Percentiles rank a stretch among this genome's conserved stretches.
Conservation (phyloP, 2,113 vertebrate genomes). For the Heterocephalus glaber region DNA sequence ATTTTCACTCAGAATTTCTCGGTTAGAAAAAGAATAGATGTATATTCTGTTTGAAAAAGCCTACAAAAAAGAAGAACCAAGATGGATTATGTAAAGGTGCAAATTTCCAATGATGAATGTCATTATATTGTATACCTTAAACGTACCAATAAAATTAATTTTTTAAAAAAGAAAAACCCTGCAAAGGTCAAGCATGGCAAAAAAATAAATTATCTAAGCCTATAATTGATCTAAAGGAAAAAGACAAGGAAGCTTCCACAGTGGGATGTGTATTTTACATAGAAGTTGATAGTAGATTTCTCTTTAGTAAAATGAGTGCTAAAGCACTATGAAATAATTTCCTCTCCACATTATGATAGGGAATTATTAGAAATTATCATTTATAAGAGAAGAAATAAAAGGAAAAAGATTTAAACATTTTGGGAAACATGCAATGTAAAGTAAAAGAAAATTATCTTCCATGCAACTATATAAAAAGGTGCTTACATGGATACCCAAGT, state of each 20-base stretch:
- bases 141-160: no score
- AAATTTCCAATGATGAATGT: no score
- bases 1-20: background rate
- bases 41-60: background rate
- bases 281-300: background rate
- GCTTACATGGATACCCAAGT: background rate
- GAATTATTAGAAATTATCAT: background rate
- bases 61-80: no score
- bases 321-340: background rate
- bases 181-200: background rate
- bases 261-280: background rate
- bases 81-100: no score
- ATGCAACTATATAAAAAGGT: background rate
- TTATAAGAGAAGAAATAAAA: background rate
- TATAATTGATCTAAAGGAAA: background rate
- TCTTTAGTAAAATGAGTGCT: background rate
- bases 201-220: background rate
- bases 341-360: background rate
- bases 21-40: background rate
- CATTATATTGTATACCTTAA: no score
- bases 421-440: background rate
- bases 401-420: background rate
- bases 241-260: background rate
- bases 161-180: background rate
- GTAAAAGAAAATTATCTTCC: background rate